Evolutionary conservation across 2,113 vertebrate genomes (phyloP).

Genomic region (Pelecanus crispus): DNA sequence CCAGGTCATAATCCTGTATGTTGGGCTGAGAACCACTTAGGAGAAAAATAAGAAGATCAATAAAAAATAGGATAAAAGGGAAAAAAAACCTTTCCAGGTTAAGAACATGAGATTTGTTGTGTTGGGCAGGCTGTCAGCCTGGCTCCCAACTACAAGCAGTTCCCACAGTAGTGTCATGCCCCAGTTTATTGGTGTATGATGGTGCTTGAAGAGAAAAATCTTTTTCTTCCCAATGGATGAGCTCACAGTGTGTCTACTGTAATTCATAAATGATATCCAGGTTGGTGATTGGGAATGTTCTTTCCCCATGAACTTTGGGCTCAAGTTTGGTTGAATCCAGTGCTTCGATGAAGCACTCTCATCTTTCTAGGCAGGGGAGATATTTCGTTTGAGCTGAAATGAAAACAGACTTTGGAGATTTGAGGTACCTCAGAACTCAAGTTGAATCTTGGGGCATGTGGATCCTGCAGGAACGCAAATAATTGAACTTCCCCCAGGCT

Average conservation of each 20-base stretch:
- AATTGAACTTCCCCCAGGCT: neutral
- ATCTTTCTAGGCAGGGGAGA: neutral
- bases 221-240: neutral
- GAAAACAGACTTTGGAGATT: neutral
- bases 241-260: neutral
- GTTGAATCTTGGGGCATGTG: accelerated
- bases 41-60: neutral
- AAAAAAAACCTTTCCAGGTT: neutral
- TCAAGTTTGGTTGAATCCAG: neutral
- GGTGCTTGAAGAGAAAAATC: neutral
- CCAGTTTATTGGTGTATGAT: neutral
- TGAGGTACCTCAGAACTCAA: neutral
- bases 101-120: neutral
- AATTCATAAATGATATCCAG: neutral
- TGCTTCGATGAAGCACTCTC: neutral
- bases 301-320: neutral
- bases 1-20: neutral
- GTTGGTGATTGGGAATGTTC: neutral
- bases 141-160: neutral
- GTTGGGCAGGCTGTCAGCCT: neutral
- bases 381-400: neutral
- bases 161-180: neutral
- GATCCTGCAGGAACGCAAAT: neutral
- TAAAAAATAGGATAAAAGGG: neutral
- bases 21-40: neutral